These are phyloP conservation scores for Lissonota sp. DNA, from an alignment of 2,888 invertebrate species.

Conservation along the genomic window DNA sequence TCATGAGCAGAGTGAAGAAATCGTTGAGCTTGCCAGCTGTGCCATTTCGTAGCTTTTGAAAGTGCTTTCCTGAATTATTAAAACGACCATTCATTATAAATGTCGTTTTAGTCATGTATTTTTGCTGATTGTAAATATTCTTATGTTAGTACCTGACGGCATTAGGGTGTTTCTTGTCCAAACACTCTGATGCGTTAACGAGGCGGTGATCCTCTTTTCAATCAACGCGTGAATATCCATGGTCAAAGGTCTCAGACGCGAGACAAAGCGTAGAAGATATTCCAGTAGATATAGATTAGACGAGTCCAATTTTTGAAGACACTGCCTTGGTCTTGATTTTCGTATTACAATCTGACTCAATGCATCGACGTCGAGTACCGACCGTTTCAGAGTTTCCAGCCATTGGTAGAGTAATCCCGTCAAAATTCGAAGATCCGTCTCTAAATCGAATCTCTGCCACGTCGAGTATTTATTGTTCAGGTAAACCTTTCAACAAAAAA, in stretches of 20 bases:
- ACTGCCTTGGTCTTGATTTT: constrained; percentile 87
- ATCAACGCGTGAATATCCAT: constrained; percentile 87
- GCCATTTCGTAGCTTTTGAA: constrained; percentile 77
- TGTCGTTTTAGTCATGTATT: not conserved
- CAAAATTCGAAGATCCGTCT: constrained; percentile 87
- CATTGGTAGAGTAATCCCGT: constrained; percentile 90
- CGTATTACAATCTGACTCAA: constrained; percentile 88
- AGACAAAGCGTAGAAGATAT: constrained; percentile 89
- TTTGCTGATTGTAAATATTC: no score
- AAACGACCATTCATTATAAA: constrained; percentile 24
- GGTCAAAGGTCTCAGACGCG: constrained; percentile 87
- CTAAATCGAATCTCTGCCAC: constrained; percentile 88
- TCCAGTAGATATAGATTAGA: constrained; percentile 89
- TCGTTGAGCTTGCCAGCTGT: constrained; percentile 79
- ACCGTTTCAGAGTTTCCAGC: constrained; percentile 90
- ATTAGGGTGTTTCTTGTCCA: constrained; percentile 82
- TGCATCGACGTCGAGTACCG: constrained; percentile 88
- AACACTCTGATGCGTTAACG: constrained; percentile 88
- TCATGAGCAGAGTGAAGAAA: constrained; percentile 76
- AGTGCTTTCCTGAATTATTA: constrained; percentile 73
- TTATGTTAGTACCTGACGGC: constrained; percentile 84
- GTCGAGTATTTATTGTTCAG: constrained; percentile 89
- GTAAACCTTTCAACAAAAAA: constrained; percentile 83
- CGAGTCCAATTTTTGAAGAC: constrained; percentile 86
- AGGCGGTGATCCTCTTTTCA: constrained; percentile 87